Conservation (phyloP, 2,797 vertebrate species). For the Danio jaintianensis region DNA sequence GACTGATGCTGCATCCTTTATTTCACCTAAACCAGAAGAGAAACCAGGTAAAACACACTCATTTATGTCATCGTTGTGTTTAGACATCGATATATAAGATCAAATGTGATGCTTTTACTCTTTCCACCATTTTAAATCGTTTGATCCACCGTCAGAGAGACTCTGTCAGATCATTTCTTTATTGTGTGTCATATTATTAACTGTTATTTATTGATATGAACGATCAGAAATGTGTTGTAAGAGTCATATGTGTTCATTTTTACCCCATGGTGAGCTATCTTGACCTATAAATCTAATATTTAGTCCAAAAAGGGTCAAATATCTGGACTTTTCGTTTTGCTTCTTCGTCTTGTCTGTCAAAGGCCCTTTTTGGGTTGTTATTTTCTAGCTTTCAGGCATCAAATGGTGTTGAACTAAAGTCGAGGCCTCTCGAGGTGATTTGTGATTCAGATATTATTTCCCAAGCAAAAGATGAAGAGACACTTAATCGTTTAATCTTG, state of each 20-base stretch:
- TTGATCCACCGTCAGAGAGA: background rate
- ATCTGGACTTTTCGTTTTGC: background rate
- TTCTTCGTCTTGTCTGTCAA: background rate
- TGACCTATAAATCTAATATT: background rate
- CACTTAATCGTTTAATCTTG: slow-evolving; percentile 45
- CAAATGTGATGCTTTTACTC: background rate
- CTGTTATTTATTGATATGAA: no score
- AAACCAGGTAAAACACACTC: slow-evolving; percentile 16
- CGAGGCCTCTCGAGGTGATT: background rate
- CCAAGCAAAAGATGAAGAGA: slow-evolving; percentile 12
- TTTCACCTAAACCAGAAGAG: background rate
- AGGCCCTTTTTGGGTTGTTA: background rate
- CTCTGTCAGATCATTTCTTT: no score
- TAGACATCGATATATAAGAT: background rate
- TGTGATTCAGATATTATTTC: background rate
- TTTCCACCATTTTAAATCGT: slow-evolving; percentile 22
- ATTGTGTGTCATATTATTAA: background rate
- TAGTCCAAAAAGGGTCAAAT: background rate
- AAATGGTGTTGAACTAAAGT: background rate
- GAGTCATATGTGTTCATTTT: no score
- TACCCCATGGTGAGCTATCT: no score
- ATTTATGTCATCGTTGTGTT: background rate
- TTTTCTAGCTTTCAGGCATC: background rate
- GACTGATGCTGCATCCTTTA: background rate
- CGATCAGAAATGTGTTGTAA: no score